Conservation (phyloP, 2,113 vertebrate species). For the Lepidothrix coronata region DNA sequence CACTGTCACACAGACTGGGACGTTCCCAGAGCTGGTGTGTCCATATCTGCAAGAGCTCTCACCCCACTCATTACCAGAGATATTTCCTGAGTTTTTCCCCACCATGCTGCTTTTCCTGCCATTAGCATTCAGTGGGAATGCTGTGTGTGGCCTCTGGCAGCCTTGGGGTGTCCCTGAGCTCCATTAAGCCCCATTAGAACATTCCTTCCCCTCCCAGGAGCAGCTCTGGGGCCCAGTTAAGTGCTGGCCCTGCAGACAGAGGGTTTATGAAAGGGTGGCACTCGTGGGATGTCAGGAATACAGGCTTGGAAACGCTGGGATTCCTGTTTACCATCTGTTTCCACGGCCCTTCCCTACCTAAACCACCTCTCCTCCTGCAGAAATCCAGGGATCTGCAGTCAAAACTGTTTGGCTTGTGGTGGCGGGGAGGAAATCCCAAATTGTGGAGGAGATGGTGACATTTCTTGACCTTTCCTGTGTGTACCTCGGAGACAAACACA, state of each 20-base stretch:
- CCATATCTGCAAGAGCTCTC: background rate
- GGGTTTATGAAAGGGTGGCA: background rate
- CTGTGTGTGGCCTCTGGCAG: background rate
- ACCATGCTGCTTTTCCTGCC: background rate
- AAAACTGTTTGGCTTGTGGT: conserved; percentile 7
- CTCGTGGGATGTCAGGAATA: background rate
- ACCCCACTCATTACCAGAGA: background rate
- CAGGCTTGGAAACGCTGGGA: background rate
- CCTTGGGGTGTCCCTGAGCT: background rate
- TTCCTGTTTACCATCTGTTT: conserved; percentile 10
- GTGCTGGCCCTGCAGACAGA: background rate
- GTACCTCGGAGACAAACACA: background rate
- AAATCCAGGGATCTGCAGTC: background rate
- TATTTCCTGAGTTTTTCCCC: background rate
- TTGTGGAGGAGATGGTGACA: background rate
- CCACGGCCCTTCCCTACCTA: background rate
- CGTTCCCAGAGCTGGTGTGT: fast-evolving
- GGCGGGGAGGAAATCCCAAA: background rate
- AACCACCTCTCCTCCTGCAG: background rate
- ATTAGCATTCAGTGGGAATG: background rate
- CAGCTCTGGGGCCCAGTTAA: background rate
- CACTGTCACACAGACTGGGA: background rate
- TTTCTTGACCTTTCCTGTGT: background rate
- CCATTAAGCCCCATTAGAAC: background rate
- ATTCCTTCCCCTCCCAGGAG: fast-evolving